Evolutionary conservation across 2,888 invertebrate species (phyloP).

Genomic region (Parnassius mnemosyne): DNA sequence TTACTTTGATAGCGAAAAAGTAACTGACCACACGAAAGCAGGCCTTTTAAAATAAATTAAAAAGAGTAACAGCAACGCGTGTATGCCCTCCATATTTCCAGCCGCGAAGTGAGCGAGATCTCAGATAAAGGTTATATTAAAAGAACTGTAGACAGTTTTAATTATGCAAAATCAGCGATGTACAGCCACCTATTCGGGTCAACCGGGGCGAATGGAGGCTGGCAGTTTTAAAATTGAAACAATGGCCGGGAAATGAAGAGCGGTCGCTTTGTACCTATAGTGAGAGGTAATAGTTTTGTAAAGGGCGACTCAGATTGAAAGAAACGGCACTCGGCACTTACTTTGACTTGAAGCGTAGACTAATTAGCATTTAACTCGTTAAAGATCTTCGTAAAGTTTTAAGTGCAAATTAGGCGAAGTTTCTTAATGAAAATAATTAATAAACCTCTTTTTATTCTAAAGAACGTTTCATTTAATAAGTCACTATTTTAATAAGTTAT

Average conservation of each 20-base stretch:
- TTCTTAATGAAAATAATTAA: neutral
- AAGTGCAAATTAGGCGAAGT: neutral
- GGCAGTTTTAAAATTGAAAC: conserved; percentile 57
- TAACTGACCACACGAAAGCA: neutral
- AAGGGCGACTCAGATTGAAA: conserved; percentile 14
- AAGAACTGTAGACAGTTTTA: conserved; percentile 59
- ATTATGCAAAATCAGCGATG: conserved; percentile 66
- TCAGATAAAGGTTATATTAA: conserved; percentile 35
- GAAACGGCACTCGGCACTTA: conserved; percentile 13
- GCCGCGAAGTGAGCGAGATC: conserved; percentile 25
- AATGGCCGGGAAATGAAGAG: conserved; percentile 59
- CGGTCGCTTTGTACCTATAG: conserved; percentile 29
- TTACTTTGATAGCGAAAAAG: neutral
- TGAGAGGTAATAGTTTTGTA: conserved; percentile 22
- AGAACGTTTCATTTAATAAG: no score
- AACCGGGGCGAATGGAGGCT: conserved; percentile 48
- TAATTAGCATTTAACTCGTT: conserved; percentile 19
- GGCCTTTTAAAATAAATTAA: neutral
- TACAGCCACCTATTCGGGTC: conserved; percentile 56
- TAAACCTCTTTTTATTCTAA: no score
- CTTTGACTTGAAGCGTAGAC: conserved; percentile 11
- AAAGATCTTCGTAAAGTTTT: conserved; percentile 3
- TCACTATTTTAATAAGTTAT: no score
- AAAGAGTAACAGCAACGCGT: conserved; percentile 2
- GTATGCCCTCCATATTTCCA: conserved; percentile 5